Evolutionary conservation across 2,797 vertebrate genomes (phyloP), one percentile per base, ranked within the genome.

Genomic region (Macrochelys suwanniensis): DNA sequence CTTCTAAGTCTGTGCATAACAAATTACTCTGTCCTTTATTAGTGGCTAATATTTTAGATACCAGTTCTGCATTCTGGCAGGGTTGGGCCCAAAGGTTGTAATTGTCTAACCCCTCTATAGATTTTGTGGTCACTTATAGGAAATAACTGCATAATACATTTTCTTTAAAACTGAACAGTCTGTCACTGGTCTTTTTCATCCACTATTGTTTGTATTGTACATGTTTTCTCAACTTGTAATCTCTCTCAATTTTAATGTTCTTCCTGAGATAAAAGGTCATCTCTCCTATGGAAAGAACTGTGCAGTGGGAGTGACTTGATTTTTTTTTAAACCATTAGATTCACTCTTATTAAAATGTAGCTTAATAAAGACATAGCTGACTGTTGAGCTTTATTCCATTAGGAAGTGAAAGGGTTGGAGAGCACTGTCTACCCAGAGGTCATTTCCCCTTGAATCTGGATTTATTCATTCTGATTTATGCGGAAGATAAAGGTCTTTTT

Each of bases 121-220:
- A 83, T 11, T 81, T 54, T 4, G 6, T 59, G 33, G 54, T 49
- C 0, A 0, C 82, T 89, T 2, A 1, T 19, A 0, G 1, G 59
- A 94, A 94, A 83, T 79, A 49, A 76, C 74, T 47, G 26, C 45
- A 92, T 49, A 85, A 50, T 68, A 28, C 21, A 56, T 1, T 83
- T 96, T 53, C 21, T 89, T 77, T 61, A 85, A 50, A 45, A 45
- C 26, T 49, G 45, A 77, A 28, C 26, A 16, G 71, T 23, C 37
- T 74, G 37, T 45, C 71, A 74, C 23, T 45, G 37, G 26, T 56
- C 59, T 91, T 91, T 93, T 90, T 23, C 4, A 65, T 9, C 4
- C 4, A 59, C 10, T 79, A 49, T 5, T 6, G 50, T 89, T 91
- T n/a, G n/a, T 88, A 74, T 76, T 56, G 51, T 86, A 11, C 51